phyloP scores from a whole-genome alignment of 2,888 invertebrate species.

The Epistrophe grossulariae region DNA sequence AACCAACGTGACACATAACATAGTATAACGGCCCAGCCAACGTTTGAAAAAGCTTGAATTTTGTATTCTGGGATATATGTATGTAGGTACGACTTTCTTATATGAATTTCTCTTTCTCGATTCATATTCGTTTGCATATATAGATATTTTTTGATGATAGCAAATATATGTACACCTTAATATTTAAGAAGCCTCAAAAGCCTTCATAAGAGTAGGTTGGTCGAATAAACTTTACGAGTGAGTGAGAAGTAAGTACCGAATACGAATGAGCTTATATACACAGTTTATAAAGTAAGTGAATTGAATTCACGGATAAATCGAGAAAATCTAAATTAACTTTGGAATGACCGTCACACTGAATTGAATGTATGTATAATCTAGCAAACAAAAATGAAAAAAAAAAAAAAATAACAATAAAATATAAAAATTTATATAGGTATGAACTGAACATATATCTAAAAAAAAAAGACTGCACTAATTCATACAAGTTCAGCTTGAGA shows the following conservation, averaged over 20 bases:
- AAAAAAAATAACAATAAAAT: neutral
- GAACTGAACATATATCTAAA: no score
- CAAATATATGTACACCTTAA: constrained; percentile 30
- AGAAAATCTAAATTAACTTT: constrained; percentile 72
- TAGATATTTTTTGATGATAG: constrained; percentile 8
- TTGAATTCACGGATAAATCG: constrained; percentile 64
- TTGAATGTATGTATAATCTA: constrained; percentile 45
- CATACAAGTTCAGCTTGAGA: constrained; percentile 56
- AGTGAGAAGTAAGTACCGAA: constrained; percentile 1
- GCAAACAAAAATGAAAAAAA: constrained; percentile 13
- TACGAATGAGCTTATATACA: neutral
- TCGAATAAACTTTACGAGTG: neutral
- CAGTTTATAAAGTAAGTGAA: constrained; percentile 28
- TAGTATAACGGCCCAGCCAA: constrained; percentile 43
- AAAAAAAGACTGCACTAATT: constrained; percentile 34
- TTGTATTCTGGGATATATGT: constrained; percentile 12
- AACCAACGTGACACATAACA: constrained; percentile 49
- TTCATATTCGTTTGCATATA: constrained; percentile 14
- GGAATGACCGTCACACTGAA: constrained; percentile 73
- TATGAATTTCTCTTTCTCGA: constrained; percentile 48
- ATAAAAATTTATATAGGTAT: neutral
- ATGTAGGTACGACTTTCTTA: constrained; percentile 5
- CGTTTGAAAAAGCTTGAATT: constrained; percentile 32
- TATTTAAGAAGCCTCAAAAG: constrained; percentile 25
- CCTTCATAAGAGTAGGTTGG: constrained; percentile 42